Evolutionary conservation across 2,797 vertebrate genomes (phyloP).

Genomic region (Eulemur rubriventer): DNA sequence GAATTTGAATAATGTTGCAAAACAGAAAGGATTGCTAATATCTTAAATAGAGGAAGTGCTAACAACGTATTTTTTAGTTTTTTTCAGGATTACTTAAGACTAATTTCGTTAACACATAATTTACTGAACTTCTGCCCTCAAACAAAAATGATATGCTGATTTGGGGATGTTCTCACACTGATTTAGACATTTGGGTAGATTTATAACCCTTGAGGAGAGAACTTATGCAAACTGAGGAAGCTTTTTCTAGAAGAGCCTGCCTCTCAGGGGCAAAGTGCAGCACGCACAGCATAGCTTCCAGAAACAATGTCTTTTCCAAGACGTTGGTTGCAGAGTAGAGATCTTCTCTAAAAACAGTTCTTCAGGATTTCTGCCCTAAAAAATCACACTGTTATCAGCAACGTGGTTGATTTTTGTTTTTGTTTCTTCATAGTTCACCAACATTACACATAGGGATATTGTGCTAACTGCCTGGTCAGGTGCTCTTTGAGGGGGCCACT

Average conservation of each 20-base stretch:
- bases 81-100: constrained; percentile 8
- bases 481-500: neutral
- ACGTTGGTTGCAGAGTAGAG: neutral
- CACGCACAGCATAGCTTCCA: neutral
- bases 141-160: neutral
- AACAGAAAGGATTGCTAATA: constrained; percentile 38
- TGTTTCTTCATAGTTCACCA: neutral
- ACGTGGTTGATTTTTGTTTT: constrained; percentile 20
- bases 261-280: neutral
- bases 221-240: neutral
- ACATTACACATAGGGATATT: neutral
- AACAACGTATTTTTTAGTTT: constrained; percentile 2
- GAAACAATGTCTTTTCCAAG: neutral
- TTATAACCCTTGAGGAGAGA: neutral
- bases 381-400: neutral
- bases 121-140: constrained; percentile 18
- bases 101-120: neutral
- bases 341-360: neutral
- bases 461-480: neutral
- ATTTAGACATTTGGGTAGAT: neutral
- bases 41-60: constrained; percentile 43
- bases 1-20: constrained; percentile 33
- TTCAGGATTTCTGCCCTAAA: neutral
- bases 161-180: neutral
- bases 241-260: neutral